Base-by-base conservation (phyloP, 2,113 vertebrate genomes). In the Xiphophorus hellerii region DNA sequence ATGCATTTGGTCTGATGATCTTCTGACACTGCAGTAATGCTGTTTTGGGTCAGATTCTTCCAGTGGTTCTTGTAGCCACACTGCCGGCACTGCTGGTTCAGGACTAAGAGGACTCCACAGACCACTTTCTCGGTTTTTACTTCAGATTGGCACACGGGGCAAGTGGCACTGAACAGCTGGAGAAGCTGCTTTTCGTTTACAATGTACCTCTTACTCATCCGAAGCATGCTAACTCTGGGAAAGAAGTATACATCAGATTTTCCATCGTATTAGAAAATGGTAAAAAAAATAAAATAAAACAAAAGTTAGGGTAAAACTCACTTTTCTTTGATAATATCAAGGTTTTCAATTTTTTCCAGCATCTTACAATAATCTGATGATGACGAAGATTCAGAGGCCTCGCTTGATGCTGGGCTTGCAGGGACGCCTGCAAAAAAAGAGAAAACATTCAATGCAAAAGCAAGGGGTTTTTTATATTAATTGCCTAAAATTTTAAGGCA, bases 151-250 rank as follows among this genome's bases (percentile, higher is more conserved):
- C 87, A 90, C 1, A 5, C 66, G 0, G 82, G 84, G 17, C 86
- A 87, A 27, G 39, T 81, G 25, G 2, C n/a, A 4, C 61, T 8
- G 29, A 89, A 84, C 74, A 89, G 4, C 77, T 72, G 61, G 27
- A 89, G 30, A 66, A 80, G 80, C 1, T 61, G 66, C 0, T 37
- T 78, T 66, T 90, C 83, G 14, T 83, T 81, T 58, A 90, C 82
- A 7, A 81, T 31, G 17, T 76, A 77, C 33, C 66, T 81, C 17
- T 37, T 76, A 62, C 63, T 74, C 61, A 30, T 75, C 58, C 79
- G 37, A 7, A 81, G 65, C 61, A 51, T 71, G 4, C 31, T 44
- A 9, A 54, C 66, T 78, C 87, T 89, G 12, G 74, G 74, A 72
- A 44, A 20, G 1, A 54, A 17, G 4, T 20, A n/a, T 22, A 33